Percentiles rank a stretch among this genome's conserved stretches.
These are phyloP conservation scores for Belgica antarctica DNA, from an alignment of 2,888 invertebrate species.

Conservation along the genomic window DNA sequence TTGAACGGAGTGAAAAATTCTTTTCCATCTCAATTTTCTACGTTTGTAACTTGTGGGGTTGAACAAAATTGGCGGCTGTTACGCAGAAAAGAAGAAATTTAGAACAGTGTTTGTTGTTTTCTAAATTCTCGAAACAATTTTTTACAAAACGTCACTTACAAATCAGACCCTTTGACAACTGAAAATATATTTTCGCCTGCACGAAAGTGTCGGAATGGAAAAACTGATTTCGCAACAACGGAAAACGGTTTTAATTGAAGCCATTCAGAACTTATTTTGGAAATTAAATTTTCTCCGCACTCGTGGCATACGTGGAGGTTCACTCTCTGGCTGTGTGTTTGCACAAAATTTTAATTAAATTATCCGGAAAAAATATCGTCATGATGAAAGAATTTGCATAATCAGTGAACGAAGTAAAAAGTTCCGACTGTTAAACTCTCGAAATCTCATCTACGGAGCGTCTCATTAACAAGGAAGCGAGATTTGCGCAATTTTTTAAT, in stretches of 20 bases:
- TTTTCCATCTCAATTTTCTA: background rate
- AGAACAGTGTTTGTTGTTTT: too few relatives aligned
- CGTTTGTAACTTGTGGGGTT: conserved; percentile 1
- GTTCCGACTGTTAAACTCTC: background rate
- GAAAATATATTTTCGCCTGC: too few relatives aligned
- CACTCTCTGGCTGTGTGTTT: too few relatives aligned
- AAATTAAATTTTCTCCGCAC: background rate
- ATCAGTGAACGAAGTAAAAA: background rate
- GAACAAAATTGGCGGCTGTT: background rate
- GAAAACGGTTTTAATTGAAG: conserved; percentile 31
- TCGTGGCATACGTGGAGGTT: background rate
- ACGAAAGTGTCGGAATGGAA: background rate
- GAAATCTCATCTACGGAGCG: background rate
- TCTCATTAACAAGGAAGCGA: conserved; percentile 24
- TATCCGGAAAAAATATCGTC: conserved; percentile 10
- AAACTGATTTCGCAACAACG: background rate
- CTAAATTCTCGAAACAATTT: too few relatives aligned
- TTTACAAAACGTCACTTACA: too few relatives aligned
- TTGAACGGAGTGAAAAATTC: background rate
- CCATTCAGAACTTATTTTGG: conserved; percentile 11
- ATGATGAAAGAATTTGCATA: conserved; percentile 18
- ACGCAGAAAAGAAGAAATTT: too few relatives aligned
- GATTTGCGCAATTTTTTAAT: conserved; percentile 20
- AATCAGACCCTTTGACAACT: too few relatives aligned
- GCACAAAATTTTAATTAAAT: conserved; percentile 25